A percentile compares a stretch with the other conserved stretches of the same genome.
phyloP scores from a whole-genome alignment of 2,113 vertebrate species.

The Apeltes quadracus region DNA sequence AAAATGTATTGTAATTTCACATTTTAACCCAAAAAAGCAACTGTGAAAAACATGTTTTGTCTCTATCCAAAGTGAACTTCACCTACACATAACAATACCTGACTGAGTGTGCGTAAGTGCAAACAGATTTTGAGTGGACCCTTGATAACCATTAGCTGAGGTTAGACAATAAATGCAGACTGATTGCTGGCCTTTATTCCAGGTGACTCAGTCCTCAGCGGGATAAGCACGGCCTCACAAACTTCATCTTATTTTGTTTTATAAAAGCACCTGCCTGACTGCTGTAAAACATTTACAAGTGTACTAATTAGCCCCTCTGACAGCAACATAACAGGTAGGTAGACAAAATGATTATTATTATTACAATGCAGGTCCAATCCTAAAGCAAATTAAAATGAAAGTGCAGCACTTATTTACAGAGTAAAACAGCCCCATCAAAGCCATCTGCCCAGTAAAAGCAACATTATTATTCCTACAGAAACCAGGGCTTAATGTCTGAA shows the following conservation, averaged over 20 bases:
- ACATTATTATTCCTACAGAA: constrained; percentile 56
- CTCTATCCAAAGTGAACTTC: constrained; percentile 33
- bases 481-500: constrained; percentile 44
- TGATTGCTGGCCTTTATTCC: constrained; percentile 64
- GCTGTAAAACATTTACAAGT: constrained; percentile 59
- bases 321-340: constrained; percentile 47
- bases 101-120: constrained; percentile 18
- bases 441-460: constrained; percentile 42
- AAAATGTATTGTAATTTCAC: background rate
- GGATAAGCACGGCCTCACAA: constrained; percentile 43
- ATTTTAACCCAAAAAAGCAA: background rate
- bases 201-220: constrained; percentile 36
- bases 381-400: constrained; percentile 49
- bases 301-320: constrained; percentile 64
- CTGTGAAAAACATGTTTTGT: constrained; percentile 13
- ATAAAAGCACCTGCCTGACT: constrained; percentile 57
- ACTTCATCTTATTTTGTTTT: constrained; percentile 33
- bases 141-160: constrained; percentile 76
- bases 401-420: constrained; percentile 48
- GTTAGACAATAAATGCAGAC: constrained; percentile 60
- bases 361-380: constrained; percentile 42
- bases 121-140: constrained; percentile 58
- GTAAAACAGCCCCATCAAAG: constrained; percentile 45
- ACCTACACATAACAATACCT: constrained; percentile 31
- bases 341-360: constrained; percentile 55